Percentiles rank a stretch among this genome's conserved stretches.
These are phyloP conservation scores for Syngnathus acus DNA, from an alignment of 2,797 vertebrate genomes.

Conservation along the genomic window DNA sequence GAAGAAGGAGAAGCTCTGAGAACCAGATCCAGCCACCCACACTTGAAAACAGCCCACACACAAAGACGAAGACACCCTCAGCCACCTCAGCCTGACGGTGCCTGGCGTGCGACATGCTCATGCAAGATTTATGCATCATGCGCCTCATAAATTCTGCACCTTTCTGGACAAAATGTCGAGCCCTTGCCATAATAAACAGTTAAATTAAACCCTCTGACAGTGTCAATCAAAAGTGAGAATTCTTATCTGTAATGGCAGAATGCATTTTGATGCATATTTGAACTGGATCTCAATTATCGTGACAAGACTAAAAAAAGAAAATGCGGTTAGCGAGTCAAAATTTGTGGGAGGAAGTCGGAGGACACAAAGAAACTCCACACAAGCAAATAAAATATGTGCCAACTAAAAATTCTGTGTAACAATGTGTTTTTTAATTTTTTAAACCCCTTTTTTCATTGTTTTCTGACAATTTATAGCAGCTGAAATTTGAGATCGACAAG, in stretches of 20 bases:
- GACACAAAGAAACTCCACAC: no score
- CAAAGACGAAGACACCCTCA: constrained; percentile 54
- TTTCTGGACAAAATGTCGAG: constrained; percentile 54
- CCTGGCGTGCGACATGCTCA: constrained; percentile 48
- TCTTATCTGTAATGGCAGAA: not conserved
- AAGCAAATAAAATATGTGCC: no score
- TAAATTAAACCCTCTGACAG: constrained; percentile 14
- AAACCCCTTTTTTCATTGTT: no score
- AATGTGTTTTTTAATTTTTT: no score
- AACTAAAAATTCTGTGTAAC: no score
- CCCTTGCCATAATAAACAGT: not conserved
- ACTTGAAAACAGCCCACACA: constrained; percentile 61
- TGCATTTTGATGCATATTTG: not conserved
- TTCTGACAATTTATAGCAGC: no score
- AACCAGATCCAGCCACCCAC: constrained; percentile 62
- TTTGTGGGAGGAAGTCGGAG: no score
- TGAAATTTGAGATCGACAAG: no score
- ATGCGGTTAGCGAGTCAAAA: no score
- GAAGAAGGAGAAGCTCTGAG: constrained; percentile 46
- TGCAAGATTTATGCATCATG: constrained; percentile 64
- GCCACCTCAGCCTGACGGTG: constrained; percentile 35
- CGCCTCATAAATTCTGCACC: constrained; percentile 68
- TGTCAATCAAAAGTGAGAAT: constrained; percentile 2
- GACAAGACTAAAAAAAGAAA: no score
- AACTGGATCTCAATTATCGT: not conserved